Evolutionary conservation across 2,888 invertebrate genomes (phyloP), one percentile per base, ranked within the genome.

Genomic region (Macrophya alboannulata): DNA sequence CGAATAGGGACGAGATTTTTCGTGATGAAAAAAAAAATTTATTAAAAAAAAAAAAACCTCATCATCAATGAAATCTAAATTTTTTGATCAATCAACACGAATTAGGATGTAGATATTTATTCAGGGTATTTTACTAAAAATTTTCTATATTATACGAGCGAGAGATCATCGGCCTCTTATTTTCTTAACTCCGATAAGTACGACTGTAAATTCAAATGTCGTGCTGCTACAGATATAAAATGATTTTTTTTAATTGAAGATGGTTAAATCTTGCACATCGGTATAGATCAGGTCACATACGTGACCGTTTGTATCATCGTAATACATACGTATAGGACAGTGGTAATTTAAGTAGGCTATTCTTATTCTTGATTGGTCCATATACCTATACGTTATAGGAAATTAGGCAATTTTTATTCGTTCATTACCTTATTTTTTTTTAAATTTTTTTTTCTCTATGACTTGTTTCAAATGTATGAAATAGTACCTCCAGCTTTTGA

Each of bases 181-280:
- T 9, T 12, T 62, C 2, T 62, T 62, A 9, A 21, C 12, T 62
- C 21, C 62, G 62, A 62, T 55, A 55, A n/a, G 1, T 55, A 71
- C n/a, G 3, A 21, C 37, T 71, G 17, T n/a, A 51, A 4, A 51
- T 51, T 5, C 17, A 17, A 4, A 17, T 17, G 17, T 31, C 31
- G 0, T 3, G 9, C 12, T 37, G 2, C 0, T n/a, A 74, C n/a
- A 12, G 2, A 76, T 31, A 17, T 76, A 48, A 15, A 17, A n/a
- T 76, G 17, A 74, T 76, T 15, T 43, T 48, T 79, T 79, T 79
- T 55, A 59, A 79, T 79, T 79, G 79, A 59, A 5, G 48, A 55
- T 79, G 37, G 55, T 79, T 79, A 59, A 79, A 79, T 79, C 55
- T 10, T 15, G 55, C 55, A 48, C 43, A 48, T 37, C 3, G 2